phyloP scores from a whole-genome alignment of 2,888 invertebrate species.

The Clanis bilineata region DNA sequence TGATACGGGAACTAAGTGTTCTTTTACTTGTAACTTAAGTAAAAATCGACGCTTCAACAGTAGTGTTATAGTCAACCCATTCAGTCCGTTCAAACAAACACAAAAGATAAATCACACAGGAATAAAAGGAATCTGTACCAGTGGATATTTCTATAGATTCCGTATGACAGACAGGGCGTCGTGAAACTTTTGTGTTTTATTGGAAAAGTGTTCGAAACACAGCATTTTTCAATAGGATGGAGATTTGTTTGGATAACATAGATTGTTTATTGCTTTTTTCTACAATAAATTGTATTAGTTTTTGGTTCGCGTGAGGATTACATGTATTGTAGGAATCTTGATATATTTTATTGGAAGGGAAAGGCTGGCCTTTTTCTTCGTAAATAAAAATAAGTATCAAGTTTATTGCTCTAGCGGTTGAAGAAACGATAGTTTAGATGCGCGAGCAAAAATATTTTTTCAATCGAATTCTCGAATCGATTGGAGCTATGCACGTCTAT shows the following conservation, averaged over 20 bases:
- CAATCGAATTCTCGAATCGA: no score
- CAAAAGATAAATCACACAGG: conserved; percentile 41
- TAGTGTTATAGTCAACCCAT: conserved; percentile 30
- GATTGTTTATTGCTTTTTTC: conserved; percentile 6
- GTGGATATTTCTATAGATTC: conserved; percentile 29
- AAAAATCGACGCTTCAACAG: background rate
- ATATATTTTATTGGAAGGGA: background rate
- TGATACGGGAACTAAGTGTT: no score
- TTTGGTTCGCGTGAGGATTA: background rate
- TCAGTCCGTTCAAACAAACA: conserved; percentile 27
- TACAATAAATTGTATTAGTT: background rate
- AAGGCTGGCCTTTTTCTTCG: no score
- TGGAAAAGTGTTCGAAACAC: conserved; percentile 33
- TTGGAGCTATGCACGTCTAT: no score
- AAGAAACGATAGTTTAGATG: no score
- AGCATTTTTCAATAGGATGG: conserved; percentile 31
- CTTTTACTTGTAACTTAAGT: background rate
- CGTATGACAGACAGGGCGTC: conserved; percentile 45
- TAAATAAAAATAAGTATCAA: no score
- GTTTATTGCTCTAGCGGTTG: no score
- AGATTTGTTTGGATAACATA: conserved; percentile 9
- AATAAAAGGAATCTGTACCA: conserved; percentile 37
- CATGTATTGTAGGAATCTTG: background rate
- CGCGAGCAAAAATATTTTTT: no score
- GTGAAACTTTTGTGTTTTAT: conserved; percentile 49